These are phyloP conservation scores for Unio pictorum DNA, from an alignment of 2,888 invertebrate genomes.

Conservation along the genomic window DNA sequence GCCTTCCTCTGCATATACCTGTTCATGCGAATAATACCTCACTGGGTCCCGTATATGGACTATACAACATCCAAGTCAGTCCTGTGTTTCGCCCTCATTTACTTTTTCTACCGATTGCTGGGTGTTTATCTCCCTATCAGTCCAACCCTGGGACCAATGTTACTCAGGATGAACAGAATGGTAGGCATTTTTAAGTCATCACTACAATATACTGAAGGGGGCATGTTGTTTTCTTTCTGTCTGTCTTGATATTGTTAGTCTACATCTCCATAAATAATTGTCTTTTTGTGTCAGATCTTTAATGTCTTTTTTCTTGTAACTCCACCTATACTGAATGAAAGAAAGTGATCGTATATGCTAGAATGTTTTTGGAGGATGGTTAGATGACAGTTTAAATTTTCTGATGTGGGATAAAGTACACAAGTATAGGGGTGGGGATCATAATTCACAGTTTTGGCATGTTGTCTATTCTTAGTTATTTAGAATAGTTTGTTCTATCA, in stretches of 20 bases:
- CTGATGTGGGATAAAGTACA: too few species aligned
- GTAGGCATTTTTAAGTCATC: conserved; percentile 27
- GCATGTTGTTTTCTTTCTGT: not conserved
- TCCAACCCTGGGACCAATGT: conserved; percentile 72
- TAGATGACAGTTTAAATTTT: too few species aligned
- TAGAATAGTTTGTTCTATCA: too few species aligned
- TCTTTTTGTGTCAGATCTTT: not conserved
- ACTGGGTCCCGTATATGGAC: conserved; percentile 42
- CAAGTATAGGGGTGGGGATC: too few species aligned
- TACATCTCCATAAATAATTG: not conserved
- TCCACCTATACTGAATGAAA: too few species aligned
- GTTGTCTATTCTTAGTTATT: too few species aligned
- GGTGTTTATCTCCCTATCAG: conserved; percentile 72
- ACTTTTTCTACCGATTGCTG: conserved; percentile 73
- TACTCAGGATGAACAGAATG: conserved; percentile 71
- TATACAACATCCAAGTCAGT: conserved; percentile 66
- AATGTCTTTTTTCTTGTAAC: too few species aligned
- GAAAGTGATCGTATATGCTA: not conserved
- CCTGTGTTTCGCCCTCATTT: conserved; percentile 70
- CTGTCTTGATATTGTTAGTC: not conserved
- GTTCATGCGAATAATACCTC: conserved; percentile 56
- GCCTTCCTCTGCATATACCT: conserved; percentile 61
- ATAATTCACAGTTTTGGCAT: too few species aligned
- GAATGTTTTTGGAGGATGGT: too few species aligned
- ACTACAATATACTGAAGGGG: not conserved